phyloP scores from a whole-genome alignment of 30 jellyfish, hydroid and myxozoan genomes.

The Rhopilema esculentum region DNA sequence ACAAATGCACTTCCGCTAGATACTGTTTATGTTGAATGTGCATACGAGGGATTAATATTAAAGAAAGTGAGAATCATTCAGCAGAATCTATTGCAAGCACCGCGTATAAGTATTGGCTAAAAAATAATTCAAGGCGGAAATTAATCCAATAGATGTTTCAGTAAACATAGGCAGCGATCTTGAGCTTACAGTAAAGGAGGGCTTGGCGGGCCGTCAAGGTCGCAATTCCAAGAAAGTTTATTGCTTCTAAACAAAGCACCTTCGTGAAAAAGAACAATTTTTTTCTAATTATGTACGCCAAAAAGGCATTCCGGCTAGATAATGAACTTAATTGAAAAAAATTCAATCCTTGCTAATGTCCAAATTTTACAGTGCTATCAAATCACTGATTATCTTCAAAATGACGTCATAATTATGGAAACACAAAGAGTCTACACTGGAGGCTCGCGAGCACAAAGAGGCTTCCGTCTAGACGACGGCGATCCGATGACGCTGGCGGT shows the following conservation, averaged over 20 bases:
- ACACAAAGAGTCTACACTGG: slow-evolving; percentile 28
- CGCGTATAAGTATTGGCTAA: background rate
- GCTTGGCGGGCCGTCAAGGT: background rate
- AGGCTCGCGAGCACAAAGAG: background rate
- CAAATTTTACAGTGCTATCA: background rate
- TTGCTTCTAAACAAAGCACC: background rate
- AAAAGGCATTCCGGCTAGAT: background rate
- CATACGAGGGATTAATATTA: no score
- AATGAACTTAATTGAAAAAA: background rate
- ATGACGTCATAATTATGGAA: slow-evolving; percentile 39
- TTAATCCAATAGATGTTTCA: background rate
- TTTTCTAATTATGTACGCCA: background rate
- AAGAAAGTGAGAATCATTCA: no score
- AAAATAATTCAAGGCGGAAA: background rate
- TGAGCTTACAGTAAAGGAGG: background rate
- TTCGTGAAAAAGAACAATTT: background rate
- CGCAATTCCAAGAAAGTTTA: background rate
- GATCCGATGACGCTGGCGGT: background rate
- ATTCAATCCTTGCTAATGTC: background rate
- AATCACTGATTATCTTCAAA: background rate
- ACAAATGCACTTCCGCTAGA: no score
- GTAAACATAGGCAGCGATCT: background rate
- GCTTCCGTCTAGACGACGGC: slow-evolving; percentile 56
- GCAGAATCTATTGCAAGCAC: no score
- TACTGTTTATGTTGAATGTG: no score